Conservation (phyloP, 2,113 vertebrate species). For the Xerus inauris region DNA sequence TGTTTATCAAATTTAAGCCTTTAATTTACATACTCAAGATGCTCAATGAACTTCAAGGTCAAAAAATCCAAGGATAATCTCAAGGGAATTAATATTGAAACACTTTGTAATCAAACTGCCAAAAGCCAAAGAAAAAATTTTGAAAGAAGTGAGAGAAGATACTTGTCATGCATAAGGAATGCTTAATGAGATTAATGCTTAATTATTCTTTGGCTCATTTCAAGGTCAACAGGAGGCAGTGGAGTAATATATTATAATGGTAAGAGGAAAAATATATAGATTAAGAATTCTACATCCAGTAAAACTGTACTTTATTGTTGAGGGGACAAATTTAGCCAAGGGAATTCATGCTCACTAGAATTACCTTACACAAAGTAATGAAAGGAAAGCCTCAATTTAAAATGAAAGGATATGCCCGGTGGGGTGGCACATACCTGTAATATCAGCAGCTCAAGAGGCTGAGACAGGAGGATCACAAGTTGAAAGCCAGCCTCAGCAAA, state of each 20-base stretch:
- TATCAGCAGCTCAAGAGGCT: no score
- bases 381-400: background rate
- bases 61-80: background rate
- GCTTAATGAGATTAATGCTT: background rate
- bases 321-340: background rate
- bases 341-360: background rate
- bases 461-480: no score
- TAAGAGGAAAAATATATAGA: background rate
- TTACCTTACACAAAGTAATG: background rate
- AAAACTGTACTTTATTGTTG: background rate
- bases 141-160: background rate
- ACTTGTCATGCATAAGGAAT: background rate
- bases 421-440: no score
- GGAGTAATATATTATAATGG: background rate
- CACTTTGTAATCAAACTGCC: background rate
- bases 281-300: background rate
- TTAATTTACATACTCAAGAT: background rate
- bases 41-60: background rate
- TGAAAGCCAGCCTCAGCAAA: no score
- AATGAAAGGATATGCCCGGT: no score
- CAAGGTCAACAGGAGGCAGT: background rate
- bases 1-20: background rate
- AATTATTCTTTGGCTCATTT: background rate
- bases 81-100: background rate
- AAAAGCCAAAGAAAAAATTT: background rate